Base-by-base conservation (phyloP, 2,888 invertebrate genomes). In the Hemaris fuciformis region DNA sequence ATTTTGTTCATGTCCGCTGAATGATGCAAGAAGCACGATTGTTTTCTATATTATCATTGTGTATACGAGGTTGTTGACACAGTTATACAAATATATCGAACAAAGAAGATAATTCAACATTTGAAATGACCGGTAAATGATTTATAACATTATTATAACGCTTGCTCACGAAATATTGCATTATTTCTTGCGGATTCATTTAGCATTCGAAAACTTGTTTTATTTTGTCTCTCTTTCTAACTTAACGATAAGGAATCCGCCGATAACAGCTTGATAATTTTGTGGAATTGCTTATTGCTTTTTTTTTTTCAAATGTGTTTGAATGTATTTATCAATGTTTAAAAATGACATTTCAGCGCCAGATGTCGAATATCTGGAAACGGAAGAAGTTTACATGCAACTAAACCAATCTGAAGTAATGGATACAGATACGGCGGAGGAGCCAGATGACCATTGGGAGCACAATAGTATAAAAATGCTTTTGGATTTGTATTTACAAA, bases 1-100 rank as follows among this genome's bases (percentile, higher is more conserved):
- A 92, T 92, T 91, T 92, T 92, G 91, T 89, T 74, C 68, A 74
- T 69, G 77, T 74, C 73, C 79, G 90, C 89, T 89, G 86, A 84
- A 81, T 90, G 90, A 90, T 87, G 88, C 86, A 90, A 91, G 83
- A 74, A 67, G 68, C 66, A 41, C 62, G 64, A 71, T 72, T 74
- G 72, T 80, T 86, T 85, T 74, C 79, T 66, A 64, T 64, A 67
- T 68, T 69, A 68, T 42, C 58, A 64, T 34, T 64, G 64, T 60
- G 62, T 34, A 13, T 25, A 23, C 18, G 46, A 57, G 31, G 2
- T 53, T 53, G 23, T 53, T 62, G 57, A 42, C 42, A 56, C 22
- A 60, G 43, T 38, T 62, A 31, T 42, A 27, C 22, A 23, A 15
- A 23, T 38, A 27, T 15, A 27, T 18, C 31, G 20, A 23, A 31